Base-by-base conservation (phyloP, 2,797 vertebrate species). In the Toxotes lorentzi region DNA sequence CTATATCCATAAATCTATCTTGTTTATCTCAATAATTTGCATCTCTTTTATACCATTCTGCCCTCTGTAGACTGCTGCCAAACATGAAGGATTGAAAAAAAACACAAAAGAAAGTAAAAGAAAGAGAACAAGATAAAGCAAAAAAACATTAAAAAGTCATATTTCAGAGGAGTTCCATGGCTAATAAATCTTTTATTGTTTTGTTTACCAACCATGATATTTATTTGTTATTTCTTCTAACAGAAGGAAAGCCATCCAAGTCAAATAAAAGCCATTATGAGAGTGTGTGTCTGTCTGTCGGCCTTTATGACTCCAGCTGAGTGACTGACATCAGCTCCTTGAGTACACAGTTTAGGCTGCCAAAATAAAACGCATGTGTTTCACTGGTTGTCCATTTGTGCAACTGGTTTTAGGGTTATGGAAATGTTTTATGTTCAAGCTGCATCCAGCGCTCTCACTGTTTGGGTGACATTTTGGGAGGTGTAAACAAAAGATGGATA, bases 101-200 rank as follows among this genome's bases (percentile, higher is more conserved):
- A 41, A 51, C 9, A 30, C n/a, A 40, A 53, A 62, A 73, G n/a
- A 79, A 43, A 68, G 27, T 27, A 75, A 13, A 32, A 78, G 64
- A 72, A 61, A 11, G 13, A 75, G 35, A 73, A 68, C 45, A 63
- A 59, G 69, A 82, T 78, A 84, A 64, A 80, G 38, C 14, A 35
- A 43, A 35, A 21, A 24, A 60, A 34, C 74, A 85, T 78, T 67
- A 77, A 85, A 81, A 81, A 86, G 75, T 81, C 59, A 83, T 83
- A 86, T 79, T 77, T 90, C 69, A 78, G 48, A 76, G 27, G 40
- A 56, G 51, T 77, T 85, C 50, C 51, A 60, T 27, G 56, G 68
- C 69, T 83, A 88, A 90, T 88, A 87, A 77, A 85, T 86, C 38
- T 86, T 89, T 90, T 87, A 87, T 85, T 79, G 88, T 79, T 90